Evolutionary conservation across 2,888 invertebrate genomes (phyloP), one percentile per base, ranked within the genome.

Genomic region (Fabriciana adippe): DNA sequence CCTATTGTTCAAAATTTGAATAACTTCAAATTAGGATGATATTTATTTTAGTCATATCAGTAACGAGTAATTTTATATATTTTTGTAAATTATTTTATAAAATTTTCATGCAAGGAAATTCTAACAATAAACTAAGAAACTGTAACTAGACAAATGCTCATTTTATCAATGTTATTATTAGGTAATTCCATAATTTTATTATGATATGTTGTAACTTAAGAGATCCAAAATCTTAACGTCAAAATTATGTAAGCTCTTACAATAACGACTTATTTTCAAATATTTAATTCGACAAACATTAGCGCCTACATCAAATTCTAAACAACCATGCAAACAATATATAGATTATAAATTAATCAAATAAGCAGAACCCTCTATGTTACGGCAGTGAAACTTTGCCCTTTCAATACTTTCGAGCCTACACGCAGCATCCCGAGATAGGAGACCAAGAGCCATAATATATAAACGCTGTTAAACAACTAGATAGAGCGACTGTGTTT

Each of bases 401-500:
- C 57, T 48, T 59, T 41, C 13, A 54, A 56, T 35, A 55, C 53
- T 31, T 65, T 65, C 65, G 68, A 70, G 70, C 65, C 67, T 64
- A 70, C 64, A 62, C 69, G 55, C 56, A 54, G 35, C 26, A 50
- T 26, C 47, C 54, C 35, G 41, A 35, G 26, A 31, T 61, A 47
- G 48, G 45, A n/a, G 50, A 55, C 45, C 26, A 18, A 48, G 26
- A 8, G 31, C 47, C 13, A n/a, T 48, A 35, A n/a, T 48, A 35
- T 8, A 8, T 11, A 1, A 11, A 35, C 11, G 2, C 8, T 11
- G 11, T 41, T 41, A 8, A 41, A 26, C 51, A 68, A 73, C 69
- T 73, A 73, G 73, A 75, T 74, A 77, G 69, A 73, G 79, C 82
- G 81, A 81, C 80, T 81, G 80, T 81, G 80, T 75, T 76, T 75